phyloP scores from a whole-genome alignment of 2,888 invertebrate species.

The Hirudinaria manillensis region DNA sequence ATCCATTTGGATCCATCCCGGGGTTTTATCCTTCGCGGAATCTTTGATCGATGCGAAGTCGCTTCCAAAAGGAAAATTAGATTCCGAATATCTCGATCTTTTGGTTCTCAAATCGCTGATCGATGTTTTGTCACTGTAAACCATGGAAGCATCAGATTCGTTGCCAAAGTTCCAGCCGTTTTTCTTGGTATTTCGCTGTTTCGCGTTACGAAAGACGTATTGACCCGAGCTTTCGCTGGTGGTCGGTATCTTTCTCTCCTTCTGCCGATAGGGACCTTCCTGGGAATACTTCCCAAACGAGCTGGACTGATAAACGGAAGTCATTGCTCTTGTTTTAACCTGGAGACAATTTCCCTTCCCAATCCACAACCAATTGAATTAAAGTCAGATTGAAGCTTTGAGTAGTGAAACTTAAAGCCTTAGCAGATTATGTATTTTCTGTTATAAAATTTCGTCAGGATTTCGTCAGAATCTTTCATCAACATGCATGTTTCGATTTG shows the following conservation, averaged over 20 bases:
- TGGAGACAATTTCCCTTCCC: too few species aligned
- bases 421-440: too few species aligned
- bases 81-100: neutral
- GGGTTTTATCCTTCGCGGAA: neutral
- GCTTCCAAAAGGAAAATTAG: neutral
- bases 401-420: too few species aligned
- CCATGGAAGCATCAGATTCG: neutral
- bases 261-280: conserved; percentile 3
- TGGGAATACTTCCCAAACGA: neutral
- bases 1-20: neutral
- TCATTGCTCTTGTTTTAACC: neutral
- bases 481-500: too few species aligned
- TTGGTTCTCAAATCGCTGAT: neutral
- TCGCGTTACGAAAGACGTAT: too few species aligned
- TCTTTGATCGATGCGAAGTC: neutral
- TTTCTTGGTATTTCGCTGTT: neutral
- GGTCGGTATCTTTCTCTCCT: neutral
- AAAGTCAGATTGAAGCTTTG: too few species aligned
- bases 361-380: too few species aligned
- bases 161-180: neutral
- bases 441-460: too few species aligned
- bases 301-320: neutral
- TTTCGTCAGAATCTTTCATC: too few species aligned
- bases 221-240: too few species aligned
- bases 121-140: neutral